Evolutionary conservation across 2,113 vertebrate species (phyloP).

Genomic region (Dolichotis patagonum): DNA sequence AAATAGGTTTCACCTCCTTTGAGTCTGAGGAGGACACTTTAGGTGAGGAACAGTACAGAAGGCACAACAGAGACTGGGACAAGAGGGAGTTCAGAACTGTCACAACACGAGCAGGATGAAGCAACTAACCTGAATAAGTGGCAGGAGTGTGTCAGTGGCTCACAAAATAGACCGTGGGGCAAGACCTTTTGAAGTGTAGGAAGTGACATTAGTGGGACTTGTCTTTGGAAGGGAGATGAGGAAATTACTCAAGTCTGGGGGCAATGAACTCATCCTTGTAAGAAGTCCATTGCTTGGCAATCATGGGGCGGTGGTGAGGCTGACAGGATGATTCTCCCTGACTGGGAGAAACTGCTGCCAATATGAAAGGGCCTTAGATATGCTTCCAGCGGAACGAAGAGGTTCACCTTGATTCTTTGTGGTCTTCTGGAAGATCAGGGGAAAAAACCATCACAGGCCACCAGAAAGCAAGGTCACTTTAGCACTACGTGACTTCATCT

Average conservation of each 20-base stretch:
- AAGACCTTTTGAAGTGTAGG: neutral
- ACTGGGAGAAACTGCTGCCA: neutral
- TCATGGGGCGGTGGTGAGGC: fast-evolving
- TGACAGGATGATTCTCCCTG: neutral
- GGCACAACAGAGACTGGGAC: neutral
- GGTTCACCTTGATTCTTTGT: neutral
- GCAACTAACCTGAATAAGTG: neutral
- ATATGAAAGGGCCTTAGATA: neutral
- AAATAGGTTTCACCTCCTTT: neutral
- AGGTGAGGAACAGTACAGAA: neutral
- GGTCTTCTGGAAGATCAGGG: neutral
- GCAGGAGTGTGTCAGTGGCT: neutral
- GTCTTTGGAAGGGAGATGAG: neutral
- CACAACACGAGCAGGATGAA: fast-evolving
- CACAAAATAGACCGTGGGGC: neutral
- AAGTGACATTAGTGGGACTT: neutral
- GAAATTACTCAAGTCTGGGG: neutral
- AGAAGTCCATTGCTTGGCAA: neutral
- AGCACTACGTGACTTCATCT: neutral
- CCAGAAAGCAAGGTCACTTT: neutral
- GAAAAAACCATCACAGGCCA: neutral
- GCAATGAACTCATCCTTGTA: neutral
- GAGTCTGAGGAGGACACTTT: neutral
- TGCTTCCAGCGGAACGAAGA: neutral
- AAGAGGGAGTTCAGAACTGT: neutral